phyloP scores from a whole-genome alignment of 2,888 invertebrate species.

The Gisinianus flammeolus region DNA sequence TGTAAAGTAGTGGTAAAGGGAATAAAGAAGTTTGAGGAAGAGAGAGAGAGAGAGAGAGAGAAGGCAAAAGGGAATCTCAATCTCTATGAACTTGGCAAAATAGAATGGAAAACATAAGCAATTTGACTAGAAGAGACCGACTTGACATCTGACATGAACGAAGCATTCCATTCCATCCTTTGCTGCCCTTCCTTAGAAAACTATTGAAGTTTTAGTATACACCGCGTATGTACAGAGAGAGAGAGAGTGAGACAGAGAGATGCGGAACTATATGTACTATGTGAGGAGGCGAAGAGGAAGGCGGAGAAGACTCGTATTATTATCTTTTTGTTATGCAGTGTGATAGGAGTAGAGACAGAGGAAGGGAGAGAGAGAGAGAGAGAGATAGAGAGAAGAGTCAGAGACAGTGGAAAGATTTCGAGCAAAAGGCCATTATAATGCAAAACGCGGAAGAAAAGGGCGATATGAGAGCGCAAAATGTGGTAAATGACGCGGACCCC shows the following conservation, averaged over 20 bases:
- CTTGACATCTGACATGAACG: slow-evolving; percentile 56
- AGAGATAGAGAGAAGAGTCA: background rate
- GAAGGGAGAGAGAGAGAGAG: slow-evolving; percentile 2
- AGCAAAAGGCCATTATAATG: slow-evolving; percentile 34
- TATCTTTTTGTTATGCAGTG: slow-evolving; percentile 48
- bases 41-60: slow-evolving; percentile 3
- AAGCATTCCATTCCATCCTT: slow-evolving; percentile 26
- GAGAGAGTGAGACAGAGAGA: background rate
- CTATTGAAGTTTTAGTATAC: background rate
- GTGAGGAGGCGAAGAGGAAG: slow-evolving; percentile 41
- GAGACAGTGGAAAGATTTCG: slow-evolving; percentile 29
- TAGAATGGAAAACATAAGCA: slow-evolving; percentile 41
- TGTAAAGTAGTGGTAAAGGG: slow-evolving; percentile 27
- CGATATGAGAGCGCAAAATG: slow-evolving; percentile 40
- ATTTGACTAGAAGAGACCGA: slow-evolving; percentile 44
- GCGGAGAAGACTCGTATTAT: slow-evolving; percentile 48
- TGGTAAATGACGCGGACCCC: slow-evolving; percentile 57
- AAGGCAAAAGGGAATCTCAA: slow-evolving; percentile 1
- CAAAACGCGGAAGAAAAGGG: slow-evolving; percentile 37
- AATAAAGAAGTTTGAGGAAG: slow-evolving; percentile 28
- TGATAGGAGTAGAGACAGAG: too few relatives aligned
- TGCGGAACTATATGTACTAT: background rate
- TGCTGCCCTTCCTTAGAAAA: background rate
- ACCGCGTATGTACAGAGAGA: background rate
- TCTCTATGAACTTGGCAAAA: slow-evolving; percentile 22